These are phyloP conservation scores for Nesometra sesokonis DNA, from an alignment of 35 echinoderm and acorn worm genomes.

Conservation along the genomic window DNA sequence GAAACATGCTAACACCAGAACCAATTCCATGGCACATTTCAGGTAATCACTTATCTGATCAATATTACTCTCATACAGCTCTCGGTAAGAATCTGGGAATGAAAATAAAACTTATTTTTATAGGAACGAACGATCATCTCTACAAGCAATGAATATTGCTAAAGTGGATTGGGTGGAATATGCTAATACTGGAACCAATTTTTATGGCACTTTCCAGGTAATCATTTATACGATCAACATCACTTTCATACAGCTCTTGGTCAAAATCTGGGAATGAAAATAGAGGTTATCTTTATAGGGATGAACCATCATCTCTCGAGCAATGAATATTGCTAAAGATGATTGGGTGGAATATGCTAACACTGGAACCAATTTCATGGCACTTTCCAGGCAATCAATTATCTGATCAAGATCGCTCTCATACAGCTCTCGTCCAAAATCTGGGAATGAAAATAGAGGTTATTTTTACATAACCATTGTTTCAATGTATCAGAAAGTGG, in stretches of 20 bases:
- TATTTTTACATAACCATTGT: too few relatives aligned
- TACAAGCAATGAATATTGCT: too few relatives aligned
- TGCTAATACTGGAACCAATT: slow-evolving; percentile 56
- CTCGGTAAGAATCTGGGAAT: slow-evolving; percentile 81
- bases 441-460: slow-evolving; percentile 4
- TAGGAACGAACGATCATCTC: too few relatives aligned
- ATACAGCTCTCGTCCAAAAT: slow-evolving; percentile 93
- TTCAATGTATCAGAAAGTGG: too few relatives aligned
- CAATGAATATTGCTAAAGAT: too few relatives aligned
- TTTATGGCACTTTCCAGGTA: slow-evolving; percentile 73
- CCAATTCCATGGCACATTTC: slow-evolving; percentile 70
- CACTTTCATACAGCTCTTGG: slow-evolving; percentile 93
- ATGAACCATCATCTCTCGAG: too few relatives aligned
- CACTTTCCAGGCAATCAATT: slow-evolving; percentile 57
- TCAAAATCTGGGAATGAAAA: slow-evolving; percentile 67
- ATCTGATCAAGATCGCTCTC: slow-evolving; percentile 91
- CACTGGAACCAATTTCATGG: slow-evolving; percentile 71
- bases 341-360: slow-evolving; percentile 76
- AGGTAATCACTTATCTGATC: slow-evolving; percentile 71
- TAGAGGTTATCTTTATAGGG: neutral
- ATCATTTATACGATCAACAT: slow-evolving; percentile 72
- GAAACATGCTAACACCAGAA: slow-evolving; percentile 53
- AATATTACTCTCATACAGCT: slow-evolving; percentile 91
- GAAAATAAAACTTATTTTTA: neutral
- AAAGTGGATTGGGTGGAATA: slow-evolving; percentile 85